Base-by-base conservation (phyloP, 1,140 invertebrate species). In the Stenopsyche tienmushanensis region DNA sequence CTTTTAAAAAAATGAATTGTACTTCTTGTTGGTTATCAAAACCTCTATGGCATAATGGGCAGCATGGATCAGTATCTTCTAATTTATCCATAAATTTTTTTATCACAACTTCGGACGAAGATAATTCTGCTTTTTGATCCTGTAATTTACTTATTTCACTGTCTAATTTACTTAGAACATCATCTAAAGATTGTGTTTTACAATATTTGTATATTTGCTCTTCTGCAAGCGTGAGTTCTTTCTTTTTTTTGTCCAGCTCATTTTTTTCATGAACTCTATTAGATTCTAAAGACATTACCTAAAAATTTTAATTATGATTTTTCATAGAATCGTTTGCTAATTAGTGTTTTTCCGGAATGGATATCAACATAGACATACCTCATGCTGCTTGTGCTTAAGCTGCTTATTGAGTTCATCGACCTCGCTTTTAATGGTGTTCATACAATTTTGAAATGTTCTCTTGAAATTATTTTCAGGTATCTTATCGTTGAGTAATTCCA, bases 1-100 rank as follows among this genome's bases (percentile, higher is more conserved):
- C n/a, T n/a, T n/a, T n/a, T n/a, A n/a, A n/a, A n/a, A n/a, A n/a
- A 55, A 55, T 26, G 15, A 26, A 55, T 29, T 20, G 18, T 34
- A 88, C 85, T 77, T 92, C 88, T 70, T 83, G 78, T 17, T 84
- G 76, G n/a, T 76, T 73, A 39, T 86, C 80, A 79, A 96, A 94
- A 45, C 84, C 82, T 66, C 92, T 83, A 67, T 88, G 88, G 76
- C 93, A 96, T 0, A 94, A 76, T 0, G 93, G 93, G 73, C 93
- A 96, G 72, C 85, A 87, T 2, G 86, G 86, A 42, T 88, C 79
- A 39, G 83, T 79, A 65, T 82, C 75, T 9, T 79, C 72, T 7
- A 92, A 73, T 74, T 88, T 85, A 29, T 83, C 77, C 47, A 90
- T 83, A 70, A 89, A 91, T 71, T 86, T 83, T 39, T 76, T 74